phyloP scores from a whole-genome alignment of 2,113 vertebrate genomes.

The Columbina picui region DNA sequence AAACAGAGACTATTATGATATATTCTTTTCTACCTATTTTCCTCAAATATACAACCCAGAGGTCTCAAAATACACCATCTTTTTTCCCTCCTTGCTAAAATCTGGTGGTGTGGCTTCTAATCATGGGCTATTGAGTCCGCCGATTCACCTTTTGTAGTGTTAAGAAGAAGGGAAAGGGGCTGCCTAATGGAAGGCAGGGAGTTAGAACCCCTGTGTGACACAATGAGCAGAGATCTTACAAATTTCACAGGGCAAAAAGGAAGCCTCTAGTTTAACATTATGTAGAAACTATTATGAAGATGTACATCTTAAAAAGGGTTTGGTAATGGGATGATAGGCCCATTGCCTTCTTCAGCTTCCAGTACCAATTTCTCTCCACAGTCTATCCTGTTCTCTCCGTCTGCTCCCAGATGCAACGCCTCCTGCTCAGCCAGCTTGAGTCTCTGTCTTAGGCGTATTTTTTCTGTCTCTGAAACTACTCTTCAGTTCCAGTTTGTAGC shows the following conservation, averaged over 20 bases:
- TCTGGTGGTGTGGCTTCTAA: not conserved
- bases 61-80: not conserved
- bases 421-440: not conserved
- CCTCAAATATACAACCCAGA: not conserved
- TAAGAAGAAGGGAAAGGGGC: not conserved
- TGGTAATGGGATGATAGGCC: not conserved
- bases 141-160: not conserved
- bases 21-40: not conserved
- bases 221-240: not conserved
- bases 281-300: not conserved
- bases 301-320: not conserved
- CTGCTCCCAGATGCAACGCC: not conserved
- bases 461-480: not conserved
- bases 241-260: not conserved
- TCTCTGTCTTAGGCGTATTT: not conserved
- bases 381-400: not conserved
- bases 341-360: not conserved
- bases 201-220: not conserved
- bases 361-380: not conserved
- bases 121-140: not conserved
- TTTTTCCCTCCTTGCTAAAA: not conserved
- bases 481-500: not conserved
- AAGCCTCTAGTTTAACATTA: not conserved
- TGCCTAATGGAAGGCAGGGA: not conserved
- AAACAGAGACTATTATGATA: not conserved